A percentile compares a stretch with the other conserved stretches of the same genome.
phyloP scores from a whole-genome alignment of 1,140 invertebrate species.

The Subanguina moxae region DNA sequence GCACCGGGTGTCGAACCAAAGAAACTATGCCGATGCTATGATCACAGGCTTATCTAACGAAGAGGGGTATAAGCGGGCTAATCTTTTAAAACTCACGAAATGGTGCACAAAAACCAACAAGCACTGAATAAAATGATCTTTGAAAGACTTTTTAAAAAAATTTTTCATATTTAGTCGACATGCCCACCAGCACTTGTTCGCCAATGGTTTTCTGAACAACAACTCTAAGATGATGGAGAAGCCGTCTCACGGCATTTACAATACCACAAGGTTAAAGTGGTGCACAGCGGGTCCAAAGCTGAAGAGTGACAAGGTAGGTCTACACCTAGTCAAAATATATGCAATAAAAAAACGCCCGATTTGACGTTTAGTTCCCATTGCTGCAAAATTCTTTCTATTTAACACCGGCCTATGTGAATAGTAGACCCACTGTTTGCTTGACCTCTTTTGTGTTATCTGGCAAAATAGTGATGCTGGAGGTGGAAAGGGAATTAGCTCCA shows the following conservation, averaged over 20 bases:
- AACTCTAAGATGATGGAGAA: constrained; percentile 19
- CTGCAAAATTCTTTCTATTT: constrained; percentile 30
- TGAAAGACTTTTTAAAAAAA: too few species aligned
- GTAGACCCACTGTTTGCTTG: constrained; percentile 45
- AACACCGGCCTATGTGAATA: constrained; percentile 44
- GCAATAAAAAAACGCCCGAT: too few species aligned
- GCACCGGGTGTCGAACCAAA: too few species aligned
- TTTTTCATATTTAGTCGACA: constrained; percentile 10
- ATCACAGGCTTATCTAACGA: too few species aligned
- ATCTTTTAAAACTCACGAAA: too few species aligned
- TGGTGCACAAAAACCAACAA: too few species aligned
- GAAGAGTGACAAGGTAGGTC: constrained; percentile 37
- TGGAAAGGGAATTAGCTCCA: constrained; percentile 10
- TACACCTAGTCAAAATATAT: too few species aligned
- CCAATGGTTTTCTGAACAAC: constrained; percentile 1
- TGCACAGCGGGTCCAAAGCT: constrained; percentile 38
- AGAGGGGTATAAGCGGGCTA: too few species aligned
- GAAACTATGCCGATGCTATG: too few species aligned
- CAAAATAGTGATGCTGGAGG: constrained; percentile 47
- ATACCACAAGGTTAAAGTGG: constrained; percentile 29
- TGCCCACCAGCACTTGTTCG: constrained; percentile 21
- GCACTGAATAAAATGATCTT: too few species aligned
- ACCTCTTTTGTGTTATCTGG: constrained; percentile 40
- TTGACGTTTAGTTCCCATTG: constrained; percentile 38
- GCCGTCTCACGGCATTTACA: background rate